phyloP scores from a whole-genome alignment of 2,888 invertebrate species.

The Nysson spinosus region DNA sequence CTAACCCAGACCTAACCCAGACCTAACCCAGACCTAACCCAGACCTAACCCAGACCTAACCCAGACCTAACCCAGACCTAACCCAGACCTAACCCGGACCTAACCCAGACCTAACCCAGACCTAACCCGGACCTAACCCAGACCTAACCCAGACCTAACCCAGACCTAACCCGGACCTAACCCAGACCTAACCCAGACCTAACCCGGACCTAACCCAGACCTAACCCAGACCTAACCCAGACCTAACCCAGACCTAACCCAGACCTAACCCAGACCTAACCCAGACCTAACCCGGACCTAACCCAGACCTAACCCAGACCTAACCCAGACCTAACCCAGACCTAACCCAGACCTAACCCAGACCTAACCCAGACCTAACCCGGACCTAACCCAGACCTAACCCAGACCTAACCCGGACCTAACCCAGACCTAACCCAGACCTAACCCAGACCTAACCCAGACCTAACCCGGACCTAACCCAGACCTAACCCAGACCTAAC shows the following conservation, averaged over 20 bases:
- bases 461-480: constrained; percentile 1
- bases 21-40: not conserved
- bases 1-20: not conserved
- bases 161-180: not conserved
- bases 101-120: not conserved
- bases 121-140: not conserved
- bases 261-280: constrained; percentile 2
- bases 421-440: constrained; percentile 2
- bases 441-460: constrained; percentile 2
- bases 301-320: constrained; percentile 1
- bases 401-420: not conserved
- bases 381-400: constrained; percentile 1
- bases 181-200: not conserved
- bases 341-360: constrained; percentile 2
- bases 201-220: not conserved
- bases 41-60: not conserved
- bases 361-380: constrained; percentile 2
- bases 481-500: constrained; percentile 2
- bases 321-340: constrained; percentile 1
- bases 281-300: constrained; percentile 1
- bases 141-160: not conserved
- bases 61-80: not conserved
- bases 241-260: not conserved
- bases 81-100: not conserved
- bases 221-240: constrained; percentile 1